phyloP scores from a whole-genome alignment of 2,113 vertebrate genomes.

The Ranitomeya variabilis region DNA sequence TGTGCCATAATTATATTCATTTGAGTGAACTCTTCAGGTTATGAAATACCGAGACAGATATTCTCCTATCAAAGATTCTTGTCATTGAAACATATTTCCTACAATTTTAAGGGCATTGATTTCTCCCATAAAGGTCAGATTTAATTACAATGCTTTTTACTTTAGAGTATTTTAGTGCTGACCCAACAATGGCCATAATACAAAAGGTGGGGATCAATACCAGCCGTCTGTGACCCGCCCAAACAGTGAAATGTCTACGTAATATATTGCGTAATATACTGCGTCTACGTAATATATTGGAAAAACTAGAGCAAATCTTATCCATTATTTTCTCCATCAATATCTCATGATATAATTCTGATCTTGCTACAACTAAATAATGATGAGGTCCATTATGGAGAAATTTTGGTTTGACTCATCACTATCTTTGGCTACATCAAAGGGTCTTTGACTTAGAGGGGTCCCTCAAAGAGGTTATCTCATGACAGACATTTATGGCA shows the following conservation, averaged over 20 bases:
- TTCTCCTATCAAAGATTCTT: neutral
- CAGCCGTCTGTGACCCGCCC: neutral
- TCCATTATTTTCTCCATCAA: too few species aligned
- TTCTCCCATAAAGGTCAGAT: slow-evolving; percentile 12
- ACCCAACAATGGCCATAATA: slow-evolving; percentile 10
- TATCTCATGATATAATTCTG: too few species aligned
- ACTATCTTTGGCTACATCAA: too few species aligned
- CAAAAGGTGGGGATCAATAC: slow-evolving; percentile 34
- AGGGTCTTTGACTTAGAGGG: too few species aligned
- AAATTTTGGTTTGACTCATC: too few species aligned
- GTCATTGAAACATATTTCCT: slow-evolving; percentile 16
- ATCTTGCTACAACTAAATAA: too few species aligned
- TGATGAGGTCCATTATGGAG: too few species aligned
- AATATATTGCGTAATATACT: neutral
- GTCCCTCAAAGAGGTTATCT: too few species aligned
- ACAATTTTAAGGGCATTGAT: slow-evolving; percentile 30
- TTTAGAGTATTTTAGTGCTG: slow-evolving; percentile 36
- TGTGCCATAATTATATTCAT: neutral
- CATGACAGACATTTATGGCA: too few species aligned
- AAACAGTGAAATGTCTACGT: neutral
- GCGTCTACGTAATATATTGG: neutral
- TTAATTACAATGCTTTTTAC: slow-evolving; percentile 32
- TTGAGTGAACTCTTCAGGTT: neutral
- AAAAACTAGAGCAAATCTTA: neutral
- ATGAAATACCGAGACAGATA: neutral